Evolutionary conservation across 2,888 invertebrate species (phyloP).

Genomic region (Homarus gammarus): DNA sequence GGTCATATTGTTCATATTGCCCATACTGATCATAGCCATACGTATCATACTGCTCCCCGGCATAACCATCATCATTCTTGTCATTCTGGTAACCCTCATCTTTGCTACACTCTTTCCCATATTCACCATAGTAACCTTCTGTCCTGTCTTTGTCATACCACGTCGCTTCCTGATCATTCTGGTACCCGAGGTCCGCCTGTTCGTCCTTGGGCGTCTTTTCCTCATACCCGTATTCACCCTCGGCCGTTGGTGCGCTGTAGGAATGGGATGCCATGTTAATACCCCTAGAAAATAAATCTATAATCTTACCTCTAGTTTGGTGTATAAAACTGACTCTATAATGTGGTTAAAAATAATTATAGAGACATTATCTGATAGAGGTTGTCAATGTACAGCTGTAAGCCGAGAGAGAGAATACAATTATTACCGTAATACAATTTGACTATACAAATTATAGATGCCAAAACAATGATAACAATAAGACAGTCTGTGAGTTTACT

Average conservation of each 20-base stretch:
- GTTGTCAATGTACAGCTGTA: no score
- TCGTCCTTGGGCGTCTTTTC: conserved; percentile 26
- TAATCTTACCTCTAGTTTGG: no score
- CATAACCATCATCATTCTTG: conserved; percentile 65
- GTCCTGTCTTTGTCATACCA: conserved; percentile 62
- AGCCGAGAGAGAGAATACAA: no score
- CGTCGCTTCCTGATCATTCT: conserved; percentile 59
- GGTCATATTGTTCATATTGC: conserved; percentile 51
- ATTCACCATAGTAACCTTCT: conserved; percentile 59
- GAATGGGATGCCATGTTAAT: no score
- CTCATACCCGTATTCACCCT: not conserved
- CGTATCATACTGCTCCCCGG: conserved; percentile 58
- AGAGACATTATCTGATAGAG: no score
- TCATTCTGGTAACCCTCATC: conserved; percentile 71
- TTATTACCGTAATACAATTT: no score
- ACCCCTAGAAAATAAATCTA: no score
- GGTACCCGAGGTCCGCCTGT: conserved; percentile 33
- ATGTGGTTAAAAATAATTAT: no score
- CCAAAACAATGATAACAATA: no score
- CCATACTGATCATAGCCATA: conserved; percentile 62
- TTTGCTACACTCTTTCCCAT: conserved; percentile 61
- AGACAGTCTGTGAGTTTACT: no score
- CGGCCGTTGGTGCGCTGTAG: conserved; percentile 27
- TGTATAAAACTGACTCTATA: no score
- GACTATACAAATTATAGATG: no score